Evolutionary conservation across 2,888 invertebrate genomes (phyloP), one percentile per base, ranked within the genome.

Genomic region (Phalera bucephala): DNA sequence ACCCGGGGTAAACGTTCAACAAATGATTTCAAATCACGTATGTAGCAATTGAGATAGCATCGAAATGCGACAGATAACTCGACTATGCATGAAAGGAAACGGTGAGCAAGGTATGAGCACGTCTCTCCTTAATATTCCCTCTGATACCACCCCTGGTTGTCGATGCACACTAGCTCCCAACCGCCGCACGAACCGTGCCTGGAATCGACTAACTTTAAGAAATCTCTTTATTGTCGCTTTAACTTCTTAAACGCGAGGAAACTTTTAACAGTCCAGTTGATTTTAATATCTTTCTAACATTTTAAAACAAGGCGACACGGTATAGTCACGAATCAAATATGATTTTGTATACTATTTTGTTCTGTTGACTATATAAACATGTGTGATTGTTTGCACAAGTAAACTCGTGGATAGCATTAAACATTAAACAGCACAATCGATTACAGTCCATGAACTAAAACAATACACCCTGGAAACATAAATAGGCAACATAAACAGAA

Each of bases 171-270:
- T 25, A 30, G 41, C 40, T 43, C 41, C 41, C 36, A 38, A 45
- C 46, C 49, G 43, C 55, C 54, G 36, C 48, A 38, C 35, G 46
- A 52, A 36, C 45, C 51, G 45, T 49, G 54, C 47, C 28, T 37
- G 32, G 49, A 63, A 55, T 62, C 48, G 46, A 52, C 42, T 46
- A 64, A 59, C 57, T 56, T 47, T 48, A 63, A 62, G 52, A 60
- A 63, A 61, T 58, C 52, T 50, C 50, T 52, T 52, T 47, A 52
- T 45, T 41, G 50, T 49, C 31, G 39, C 33, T 29, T 27, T 15
- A 52, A 54, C 36, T 48, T 58, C 45, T 40, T 44, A 50, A 57
- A 57, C 45, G 44, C 25, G 44, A 30, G 23, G 38, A 38, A 54
- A 46, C 31, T 60, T 47, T 20, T 12, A 30, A 29, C n/a, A 37